Evolutionary conservation across 2,797 vertebrate genomes (phyloP), one percentile per base, ranked within the genome.

Genomic region (Sylvilagus floridanus): DNA sequence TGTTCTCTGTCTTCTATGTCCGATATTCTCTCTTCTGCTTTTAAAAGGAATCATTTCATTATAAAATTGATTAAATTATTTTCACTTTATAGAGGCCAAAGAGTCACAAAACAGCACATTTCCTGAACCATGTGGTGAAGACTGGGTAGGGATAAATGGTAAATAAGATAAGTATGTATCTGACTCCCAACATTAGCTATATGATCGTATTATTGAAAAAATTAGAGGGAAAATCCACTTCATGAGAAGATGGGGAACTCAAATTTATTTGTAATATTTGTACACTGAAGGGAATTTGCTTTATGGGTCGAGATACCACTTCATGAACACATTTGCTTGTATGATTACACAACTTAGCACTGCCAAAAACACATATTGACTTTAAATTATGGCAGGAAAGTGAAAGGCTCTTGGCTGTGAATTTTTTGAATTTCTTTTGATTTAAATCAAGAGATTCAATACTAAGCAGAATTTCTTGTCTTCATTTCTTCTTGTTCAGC

Each of bases 391-490:
- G 24, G 32, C 32, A 92, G 52, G 73, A 73, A 87, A 90, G 28
- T 63, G 85, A 94, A 79, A 81, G 68, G 60, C 57, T 83, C 24
- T 63, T 73, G 77, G 72, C 85, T 62, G 50, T n/a, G 32, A 72
- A 50, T n/a, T 90, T 91, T 95, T 88, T 35, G 72, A 62, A 85
- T 89, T 93, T n/a, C 10, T 82, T 19, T 91, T 62, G 57, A 73
- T 72, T 94, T 77, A 72, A 42, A 77, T 60, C 14, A 63, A 77
- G 54, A 83, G 47, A 1, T 16, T 78, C 37, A 78, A 14, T 72
- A n/a, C 32, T 32, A 26, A n/a, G 84, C 17, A 77, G 28, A 42
- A 2, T 62, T 24, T 30, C 4, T 50, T 32, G 19, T 82, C 22
- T 82, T 5, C 3, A 21, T 73, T 72, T 90, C 28, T 75, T 19